Evolutionary conservation across 2,888 invertebrate species (phyloP).

Genomic region (Drosophila buzzatii): DNA sequence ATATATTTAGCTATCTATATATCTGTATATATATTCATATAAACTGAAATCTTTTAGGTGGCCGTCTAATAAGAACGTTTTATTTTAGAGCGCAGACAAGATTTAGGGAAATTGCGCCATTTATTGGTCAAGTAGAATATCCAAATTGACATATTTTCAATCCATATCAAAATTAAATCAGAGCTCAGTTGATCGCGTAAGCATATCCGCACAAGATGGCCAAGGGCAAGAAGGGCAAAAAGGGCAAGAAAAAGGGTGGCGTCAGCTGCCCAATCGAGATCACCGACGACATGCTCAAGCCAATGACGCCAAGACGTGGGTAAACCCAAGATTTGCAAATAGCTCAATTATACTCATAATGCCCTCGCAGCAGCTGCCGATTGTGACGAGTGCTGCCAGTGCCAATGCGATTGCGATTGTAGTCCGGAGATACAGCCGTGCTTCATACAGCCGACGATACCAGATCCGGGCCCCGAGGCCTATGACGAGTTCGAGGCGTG

Average conservation of each 20-base stretch:
- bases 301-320: conserved; percentile 19
- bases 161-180: conserved; percentile 39
- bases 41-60: background rate
- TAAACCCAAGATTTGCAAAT: background rate
- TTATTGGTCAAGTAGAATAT: conserved; percentile 82
- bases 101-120: conserved; percentile 80
- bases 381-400: conserved; percentile 52
- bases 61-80: background rate
- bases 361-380: background rate
- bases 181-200: conserved; percentile 30
- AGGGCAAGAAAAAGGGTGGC: conserved; percentile 35
- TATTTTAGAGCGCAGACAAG: conserved; percentile 77
- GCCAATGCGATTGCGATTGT: conserved; percentile 59
- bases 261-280: conserved; percentile 15
- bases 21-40: background rate
- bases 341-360: background rate
- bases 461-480: conserved; percentile 81
- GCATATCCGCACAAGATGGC: conserved; percentile 35
- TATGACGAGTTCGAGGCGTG: conserved; percentile 84
- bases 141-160: conserved; percentile 61
- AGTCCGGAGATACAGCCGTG: conserved; percentile 69
- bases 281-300: conserved; percentile 24
- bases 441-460: conserved; percentile 65
- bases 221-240: conserved; percentile 47
- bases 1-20: background rate